These are phyloP conservation scores for Gorsachius magnificus DNA, from an alignment of 2,797 vertebrate genomes.

Conservation along the genomic window DNA sequence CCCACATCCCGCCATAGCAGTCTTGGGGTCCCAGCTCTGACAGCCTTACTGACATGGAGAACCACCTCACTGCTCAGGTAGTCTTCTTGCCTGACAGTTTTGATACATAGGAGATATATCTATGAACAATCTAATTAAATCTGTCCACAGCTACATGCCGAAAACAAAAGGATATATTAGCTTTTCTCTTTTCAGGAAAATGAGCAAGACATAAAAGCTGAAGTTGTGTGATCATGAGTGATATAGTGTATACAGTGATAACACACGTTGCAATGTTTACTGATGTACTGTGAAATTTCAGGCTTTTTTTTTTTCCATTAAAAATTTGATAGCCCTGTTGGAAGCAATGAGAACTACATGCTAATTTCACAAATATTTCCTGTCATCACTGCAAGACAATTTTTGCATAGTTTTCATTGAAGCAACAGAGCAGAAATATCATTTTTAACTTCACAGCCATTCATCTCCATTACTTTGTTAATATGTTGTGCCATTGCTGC, in stretches of 20 bases:
- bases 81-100: background rate
- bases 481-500: conserved; percentile 3
- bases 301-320: background rate
- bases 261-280: background rate
- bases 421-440: background rate
- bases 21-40: background rate
- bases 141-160: background rate
- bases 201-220: background rate
- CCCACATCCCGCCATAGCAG: rapidly evolving
- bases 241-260: background rate
- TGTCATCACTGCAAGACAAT: background rate
- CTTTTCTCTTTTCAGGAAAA: background rate
- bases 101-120: background rate
- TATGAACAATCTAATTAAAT: background rate
- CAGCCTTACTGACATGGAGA: background rate
- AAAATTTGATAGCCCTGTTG: background rate
- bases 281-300: background rate
- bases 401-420: background rate
- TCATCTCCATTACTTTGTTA: conserved; percentile 31
- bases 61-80: background rate
- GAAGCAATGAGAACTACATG: background rate
- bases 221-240: background rate
- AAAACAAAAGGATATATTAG: background rate
- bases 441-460: conserved; percentile 14
- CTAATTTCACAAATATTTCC: background rate